Conservation (phyloP, 1,140 invertebrate species). For the Ptiloglossa arizonensis region DNA sequence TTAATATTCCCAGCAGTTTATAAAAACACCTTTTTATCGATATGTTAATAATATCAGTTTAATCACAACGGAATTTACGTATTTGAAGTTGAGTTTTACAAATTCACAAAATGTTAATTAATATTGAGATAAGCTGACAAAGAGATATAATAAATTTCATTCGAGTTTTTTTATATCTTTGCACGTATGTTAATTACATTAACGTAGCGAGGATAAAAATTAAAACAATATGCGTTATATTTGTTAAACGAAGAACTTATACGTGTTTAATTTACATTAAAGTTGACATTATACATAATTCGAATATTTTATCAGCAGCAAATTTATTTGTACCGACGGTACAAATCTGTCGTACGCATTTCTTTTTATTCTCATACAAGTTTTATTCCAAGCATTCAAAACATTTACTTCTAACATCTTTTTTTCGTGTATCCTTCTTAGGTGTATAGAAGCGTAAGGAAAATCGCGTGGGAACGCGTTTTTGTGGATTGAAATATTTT, state of each 20-base stretch:
- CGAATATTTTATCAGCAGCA: conserved; percentile 7
- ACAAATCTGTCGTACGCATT: neutral
- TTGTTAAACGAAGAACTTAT: neutral
- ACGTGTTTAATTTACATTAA: conserved; percentile 23
- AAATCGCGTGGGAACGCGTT: conserved; percentile 72
- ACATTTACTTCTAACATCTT: conserved; percentile 48
- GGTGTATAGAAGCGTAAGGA: conserved; percentile 75
- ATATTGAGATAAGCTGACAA: conserved; percentile 20
- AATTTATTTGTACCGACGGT: neutral
- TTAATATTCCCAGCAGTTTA: conserved; percentile 3
- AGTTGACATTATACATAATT: neutral
- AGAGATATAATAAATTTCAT: conserved; percentile 32
- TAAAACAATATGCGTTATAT: conserved; percentile 11
- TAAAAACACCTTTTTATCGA: neutral
- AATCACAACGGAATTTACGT: neutral
- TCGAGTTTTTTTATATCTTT: conserved; percentile 6
- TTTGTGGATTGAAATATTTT: conserved; percentile 69
- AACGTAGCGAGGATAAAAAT: conserved; percentile 4
- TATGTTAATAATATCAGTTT: neutral
- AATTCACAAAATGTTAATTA: conserved; percentile 33
- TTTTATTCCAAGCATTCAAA: neutral
- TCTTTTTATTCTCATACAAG: conserved; percentile 2
- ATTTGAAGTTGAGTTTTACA: conserved; percentile 2
- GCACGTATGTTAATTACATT: conserved; percentile 19
- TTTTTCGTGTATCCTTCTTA: conserved; percentile 71